Base-by-base conservation (phyloP, 1,140 invertebrate genomes). In the Dermatophagoides farinae region DNA sequence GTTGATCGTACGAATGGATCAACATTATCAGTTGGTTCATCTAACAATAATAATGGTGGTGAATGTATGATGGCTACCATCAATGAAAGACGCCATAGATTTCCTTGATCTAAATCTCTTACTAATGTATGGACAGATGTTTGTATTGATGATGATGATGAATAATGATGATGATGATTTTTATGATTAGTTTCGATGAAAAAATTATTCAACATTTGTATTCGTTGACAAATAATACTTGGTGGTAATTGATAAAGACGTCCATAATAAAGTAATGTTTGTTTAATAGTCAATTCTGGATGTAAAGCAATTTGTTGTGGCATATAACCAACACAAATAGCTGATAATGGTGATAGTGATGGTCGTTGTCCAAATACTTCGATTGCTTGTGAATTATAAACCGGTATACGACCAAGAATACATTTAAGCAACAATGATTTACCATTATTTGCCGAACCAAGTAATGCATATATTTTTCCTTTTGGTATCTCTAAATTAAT, bases 21-120 rank as follows among this genome's bases (percentile, higher is more conserved):
- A 20, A 55, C 53, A 14, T 25, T 55, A 12, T 73, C 73, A n/a
- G 74, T 76, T 12, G 89, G 90, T 71, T 96, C 90, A 70, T 96
- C 90, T 14, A 96, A 77, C 68, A 96, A 90, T n/a, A 96, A 73
- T n/a, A 95, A 76, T 70, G 92, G 85, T 0, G 89, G 89, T 72
- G 88, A 85, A 67, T 93, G 88, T 76, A 95, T 83, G 8, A 96
- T 74, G 1, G 89, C 89, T 25, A 89, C 84, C 0, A 88, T 88
- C 67, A 96, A 88, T 6, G 87, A 91, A 0, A 91, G 86, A 64
- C 89, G 78, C 41, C 89, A 77, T 69, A 91, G 86, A 71, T 93
- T 88, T 37, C 89, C 89, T 66, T 89, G 90, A 74, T 88, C 63
- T 16, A 14, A 54, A 57, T 86, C 86, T 0, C 95, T 85, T 67